phyloP scores from a whole-genome alignment of 1,140 invertebrate genomes.

The Coboldia fuscipes region DNA sequence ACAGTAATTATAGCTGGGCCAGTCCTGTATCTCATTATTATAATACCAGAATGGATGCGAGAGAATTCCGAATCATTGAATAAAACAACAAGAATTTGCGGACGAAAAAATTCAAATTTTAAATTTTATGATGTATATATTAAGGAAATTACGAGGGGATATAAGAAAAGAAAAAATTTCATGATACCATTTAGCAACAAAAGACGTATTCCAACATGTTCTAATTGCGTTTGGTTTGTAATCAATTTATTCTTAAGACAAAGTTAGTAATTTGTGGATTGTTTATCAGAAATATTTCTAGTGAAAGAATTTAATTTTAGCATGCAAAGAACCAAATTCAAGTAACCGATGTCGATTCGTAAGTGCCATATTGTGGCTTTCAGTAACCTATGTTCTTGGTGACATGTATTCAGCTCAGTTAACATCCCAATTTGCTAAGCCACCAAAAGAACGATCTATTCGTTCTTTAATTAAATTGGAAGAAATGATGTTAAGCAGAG shows the following conservation, averaged over 20 bases:
- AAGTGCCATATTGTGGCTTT: conserved; percentile 35
- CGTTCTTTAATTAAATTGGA: conserved; percentile 26
- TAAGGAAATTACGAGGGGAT: conserved; percentile 10
- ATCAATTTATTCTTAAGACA: conserved; percentile 39
- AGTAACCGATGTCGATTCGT: conserved; percentile 35
- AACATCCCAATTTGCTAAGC: conserved; percentile 41
- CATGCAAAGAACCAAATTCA: conserved; percentile 24
- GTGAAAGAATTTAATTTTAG: conserved; percentile 8
- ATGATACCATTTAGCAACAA: conserved; percentile 12
- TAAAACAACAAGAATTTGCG: conserved; percentile 5
- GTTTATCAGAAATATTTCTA: background rate
- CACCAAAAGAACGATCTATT: conserved; percentile 35
- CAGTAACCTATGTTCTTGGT: conserved; percentile 44
- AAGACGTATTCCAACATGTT: conserved; percentile 27
- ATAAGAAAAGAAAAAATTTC: conserved; percentile 1
- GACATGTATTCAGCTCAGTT: conserved; percentile 51
- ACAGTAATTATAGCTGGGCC: conserved; percentile 28
- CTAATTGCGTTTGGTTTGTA: conserved; percentile 44
- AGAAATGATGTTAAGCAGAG: conserved; percentile 31
- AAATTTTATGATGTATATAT: conserved; percentile 10
- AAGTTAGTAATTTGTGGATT: conserved; percentile 22
- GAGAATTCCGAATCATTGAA: background rate
- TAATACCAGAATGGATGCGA: conserved; percentile 24
- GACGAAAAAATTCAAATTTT: conserved; percentile 6
- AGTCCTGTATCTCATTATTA: conserved; percentile 26